phyloP scores from a whole-genome alignment of 2,797 vertebrate genomes.

The Aplochiton taeniatus region DNA sequence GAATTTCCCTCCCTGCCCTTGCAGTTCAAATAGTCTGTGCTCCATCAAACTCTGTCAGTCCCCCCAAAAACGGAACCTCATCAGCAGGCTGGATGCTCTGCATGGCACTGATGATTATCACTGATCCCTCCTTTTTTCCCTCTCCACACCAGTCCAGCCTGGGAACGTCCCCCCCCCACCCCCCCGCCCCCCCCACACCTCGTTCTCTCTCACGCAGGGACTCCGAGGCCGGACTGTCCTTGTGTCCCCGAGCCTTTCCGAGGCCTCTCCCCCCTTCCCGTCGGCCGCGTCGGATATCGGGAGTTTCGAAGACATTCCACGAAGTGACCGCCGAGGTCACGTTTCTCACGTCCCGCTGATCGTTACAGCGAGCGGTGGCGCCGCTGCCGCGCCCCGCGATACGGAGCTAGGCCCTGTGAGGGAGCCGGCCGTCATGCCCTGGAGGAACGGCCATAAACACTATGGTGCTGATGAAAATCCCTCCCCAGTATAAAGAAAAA shows the following conservation, averaged over 20 bases:
- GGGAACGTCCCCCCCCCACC: too few relatives aligned
- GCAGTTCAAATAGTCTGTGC: slow-evolving; percentile 21
- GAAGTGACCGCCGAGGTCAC: too few relatives aligned
- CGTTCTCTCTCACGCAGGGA: slow-evolving; percentile 7
- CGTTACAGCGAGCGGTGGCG: slow-evolving; percentile 17
- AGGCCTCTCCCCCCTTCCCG: too few relatives aligned
- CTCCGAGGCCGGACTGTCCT: not conserved
- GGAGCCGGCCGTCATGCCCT: slow-evolving; percentile 28
- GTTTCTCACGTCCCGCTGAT: slow-evolving; percentile 36
- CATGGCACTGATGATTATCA: slow-evolving; percentile 49
- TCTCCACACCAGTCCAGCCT: slow-evolving; percentile 20
- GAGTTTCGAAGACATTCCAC: too few relatives aligned
- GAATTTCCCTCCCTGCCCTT: slow-evolving; percentile 24
- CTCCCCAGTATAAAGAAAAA: slow-evolving; percentile 53
- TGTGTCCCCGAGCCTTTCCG: too few relatives aligned
- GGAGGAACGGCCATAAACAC: slow-evolving; percentile 53
- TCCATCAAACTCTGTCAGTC: slow-evolving; percentile 29
- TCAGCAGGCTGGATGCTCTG: slow-evolving; percentile 36
- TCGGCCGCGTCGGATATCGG: too few relatives aligned
- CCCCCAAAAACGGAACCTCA: slow-evolving; percentile 27
- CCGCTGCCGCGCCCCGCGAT: not conserved
- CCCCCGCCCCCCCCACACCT: too few relatives aligned
- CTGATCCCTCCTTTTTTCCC: slow-evolving; percentile 29
- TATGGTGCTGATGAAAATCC: slow-evolving; percentile 44
- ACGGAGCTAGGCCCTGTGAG: not conserved